Conservation (phyloP, 2,797 vertebrate genomes). For the Gadopsis bispinosus region DNA sequence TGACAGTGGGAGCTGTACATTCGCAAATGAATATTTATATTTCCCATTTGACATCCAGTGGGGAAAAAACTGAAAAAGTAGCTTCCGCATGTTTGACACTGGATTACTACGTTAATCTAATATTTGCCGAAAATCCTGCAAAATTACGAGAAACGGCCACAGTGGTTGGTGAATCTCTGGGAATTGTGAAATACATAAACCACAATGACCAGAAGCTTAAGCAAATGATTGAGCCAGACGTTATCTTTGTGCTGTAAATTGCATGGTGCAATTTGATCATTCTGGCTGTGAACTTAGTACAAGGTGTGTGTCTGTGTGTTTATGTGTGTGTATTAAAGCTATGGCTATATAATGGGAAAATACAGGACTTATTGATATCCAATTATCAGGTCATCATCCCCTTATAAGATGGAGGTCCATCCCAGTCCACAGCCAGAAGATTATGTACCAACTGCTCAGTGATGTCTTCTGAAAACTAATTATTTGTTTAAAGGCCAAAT, state of each 20-base stretch:
- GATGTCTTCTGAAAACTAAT: too few relatives aligned
- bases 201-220: not conserved
- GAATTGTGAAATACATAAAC: too few relatives aligned
- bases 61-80: not conserved
- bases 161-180: too few relatives aligned
- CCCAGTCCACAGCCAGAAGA: not conserved
- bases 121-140: not conserved
- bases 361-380: not conserved
- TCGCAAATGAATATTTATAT: not conserved
- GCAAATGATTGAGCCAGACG: not conserved
- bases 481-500: not conserved
- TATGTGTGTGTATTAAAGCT: not conserved
- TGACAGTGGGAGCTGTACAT: not conserved
- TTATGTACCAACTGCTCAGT: too few relatives aligned
- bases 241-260: slow-evolving; percentile 10
- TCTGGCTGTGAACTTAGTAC: not conserved
- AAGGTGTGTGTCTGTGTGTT: not conserved
- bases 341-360: not conserved
- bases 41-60: not conserved
- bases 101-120: not conserved
- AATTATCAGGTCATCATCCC: not conserved
- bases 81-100: not conserved
- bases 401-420: not conserved
- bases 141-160: not conserved
- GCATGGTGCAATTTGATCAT: slow-evolving; percentile 4